phyloP scores from a whole-genome alignment of 2,797 vertebrate species.

The Tadarida brasiliensis region DNA sequence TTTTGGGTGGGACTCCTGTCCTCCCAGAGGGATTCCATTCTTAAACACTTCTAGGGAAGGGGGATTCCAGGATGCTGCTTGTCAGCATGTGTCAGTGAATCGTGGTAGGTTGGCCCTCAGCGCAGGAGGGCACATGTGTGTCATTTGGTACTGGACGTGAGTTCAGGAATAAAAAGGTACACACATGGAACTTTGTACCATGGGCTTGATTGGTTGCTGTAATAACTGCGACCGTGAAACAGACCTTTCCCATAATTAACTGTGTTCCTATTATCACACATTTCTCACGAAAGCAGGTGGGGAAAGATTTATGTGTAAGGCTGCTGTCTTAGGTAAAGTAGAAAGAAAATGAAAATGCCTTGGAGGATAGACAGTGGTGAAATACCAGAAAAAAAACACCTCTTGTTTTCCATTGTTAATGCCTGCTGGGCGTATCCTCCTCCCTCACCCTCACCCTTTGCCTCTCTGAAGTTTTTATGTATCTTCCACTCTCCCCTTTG shows the following conservation, averaged over 20 bases:
- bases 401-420: background rate
- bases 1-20: background rate
- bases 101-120: background rate
- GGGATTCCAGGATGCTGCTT: background rate
- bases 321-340: slow-evolving; percentile 48
- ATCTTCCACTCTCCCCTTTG: background rate
- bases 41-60: background rate
- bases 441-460: background rate
- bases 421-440: background rate
- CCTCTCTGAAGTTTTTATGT: background rate
- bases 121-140: background rate
- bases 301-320: background rate
- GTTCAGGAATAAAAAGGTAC: slow-evolving; percentile 16
- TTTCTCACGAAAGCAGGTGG: slow-evolving; percentile 40
- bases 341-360: slow-evolving; percentile 14
- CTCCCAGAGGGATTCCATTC: background rate
- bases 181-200: background rate
- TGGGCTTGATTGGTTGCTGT: background rate
- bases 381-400: background rate
- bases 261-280: background rate
- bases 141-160: background rate
- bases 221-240: background rate
- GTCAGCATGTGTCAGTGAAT: background rate
- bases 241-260: slow-evolving; percentile 44
- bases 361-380: background rate